These are phyloP conservation scores for Drosophila anomalata DNA, from an alignment of 2,888 invertebrate genomes.

Conservation along the genomic window DNA sequence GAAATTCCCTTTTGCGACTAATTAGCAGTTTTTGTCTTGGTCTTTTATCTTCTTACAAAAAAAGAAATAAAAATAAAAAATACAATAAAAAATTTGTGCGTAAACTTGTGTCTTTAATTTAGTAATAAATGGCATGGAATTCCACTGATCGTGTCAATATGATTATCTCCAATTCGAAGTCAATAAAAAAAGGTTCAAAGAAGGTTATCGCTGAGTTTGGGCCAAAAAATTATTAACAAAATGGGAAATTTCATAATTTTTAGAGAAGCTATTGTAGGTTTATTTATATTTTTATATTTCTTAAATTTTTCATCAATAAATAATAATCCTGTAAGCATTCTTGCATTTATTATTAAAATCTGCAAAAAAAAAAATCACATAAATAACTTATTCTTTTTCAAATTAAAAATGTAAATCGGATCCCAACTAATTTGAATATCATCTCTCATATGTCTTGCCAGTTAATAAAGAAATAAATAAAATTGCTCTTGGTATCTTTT, in stretches of 20 bases:
- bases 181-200: not conserved
- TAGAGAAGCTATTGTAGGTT: too few relatives aligned
- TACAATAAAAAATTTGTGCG: not conserved
- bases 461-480: not conserved
- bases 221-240: not conserved
- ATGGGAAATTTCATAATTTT: not conserved
- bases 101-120: not conserved
- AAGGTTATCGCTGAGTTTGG: not conserved
- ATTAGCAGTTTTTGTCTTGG: slow-evolving; percentile 65
- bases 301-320: too few relatives aligned
- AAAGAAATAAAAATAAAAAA: not conserved
- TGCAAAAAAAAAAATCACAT: too few relatives aligned
- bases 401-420: too few relatives aligned
- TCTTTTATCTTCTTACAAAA: slow-evolving; percentile 27
- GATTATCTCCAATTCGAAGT: not conserved
- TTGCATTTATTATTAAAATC: too few relatives aligned
- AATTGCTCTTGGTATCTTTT: slow-evolving; percentile 20
- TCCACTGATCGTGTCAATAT: slow-evolving; percentile 14
- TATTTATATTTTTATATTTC: too few relatives aligned
- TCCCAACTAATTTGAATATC: not conserved
- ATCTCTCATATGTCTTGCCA: not conserved
- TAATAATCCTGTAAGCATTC: too few relatives aligned
- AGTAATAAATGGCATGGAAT: slow-evolving; percentile 9
- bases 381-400: too few relatives aligned
- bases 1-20: slow-evolving; percentile 58